Evolutionary conservation across 2,113 vertebrate genomes (phyloP).

Genomic region (Apodemus sylvaticus): DNA sequence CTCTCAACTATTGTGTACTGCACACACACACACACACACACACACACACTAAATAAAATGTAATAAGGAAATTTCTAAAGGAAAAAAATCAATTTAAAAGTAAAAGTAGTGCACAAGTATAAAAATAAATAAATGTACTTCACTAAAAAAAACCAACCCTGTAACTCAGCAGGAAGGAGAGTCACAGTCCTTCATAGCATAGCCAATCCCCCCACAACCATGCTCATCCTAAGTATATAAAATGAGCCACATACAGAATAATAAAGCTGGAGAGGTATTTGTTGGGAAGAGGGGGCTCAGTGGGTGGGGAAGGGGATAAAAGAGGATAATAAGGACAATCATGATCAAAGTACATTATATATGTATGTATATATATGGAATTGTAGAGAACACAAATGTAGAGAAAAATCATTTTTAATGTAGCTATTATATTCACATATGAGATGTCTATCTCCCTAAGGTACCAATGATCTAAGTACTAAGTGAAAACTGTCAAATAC

Average conservation of each 20-base stretch:
- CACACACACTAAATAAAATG: neutral
- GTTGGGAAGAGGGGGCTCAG: neutral
- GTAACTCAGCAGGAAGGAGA: neutral
- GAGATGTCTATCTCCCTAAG: neutral
- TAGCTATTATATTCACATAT: neutral
- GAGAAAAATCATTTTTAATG: neutral
- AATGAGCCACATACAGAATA: neutral
- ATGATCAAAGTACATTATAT: neutral
- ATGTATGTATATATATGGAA: neutral
- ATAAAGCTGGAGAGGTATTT: neutral
- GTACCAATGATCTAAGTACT: neutral
- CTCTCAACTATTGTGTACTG: too few species aligned
- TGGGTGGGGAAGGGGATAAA: neutral
- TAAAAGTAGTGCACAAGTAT: neutral
- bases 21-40: neutral
- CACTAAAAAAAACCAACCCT: neutral
- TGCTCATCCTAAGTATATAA: neutral
- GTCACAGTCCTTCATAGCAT: neutral
- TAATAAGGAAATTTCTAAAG: neutral
- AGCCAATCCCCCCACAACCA: neutral
- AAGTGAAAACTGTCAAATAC: neutral
- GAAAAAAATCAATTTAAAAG: neutral
- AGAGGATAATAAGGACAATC: neutral
- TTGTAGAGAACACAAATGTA: neutral
- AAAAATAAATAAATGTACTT: neutral